These are phyloP conservation scores for Saxicola maurus DNA, from an alignment of 2,797 vertebrate species.

Conservation along the genomic window DNA sequence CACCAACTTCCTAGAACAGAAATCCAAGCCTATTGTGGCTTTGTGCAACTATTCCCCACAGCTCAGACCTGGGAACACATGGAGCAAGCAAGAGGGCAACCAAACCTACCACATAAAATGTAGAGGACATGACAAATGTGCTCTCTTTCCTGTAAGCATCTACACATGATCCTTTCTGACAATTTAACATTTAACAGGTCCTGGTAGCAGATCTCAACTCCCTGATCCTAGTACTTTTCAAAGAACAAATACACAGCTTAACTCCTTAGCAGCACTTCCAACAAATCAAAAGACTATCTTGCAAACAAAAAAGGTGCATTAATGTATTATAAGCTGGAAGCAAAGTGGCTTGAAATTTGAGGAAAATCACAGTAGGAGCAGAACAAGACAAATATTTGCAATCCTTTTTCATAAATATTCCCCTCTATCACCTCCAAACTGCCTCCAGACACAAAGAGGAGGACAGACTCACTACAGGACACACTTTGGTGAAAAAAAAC, in stretches of 20 bases:
- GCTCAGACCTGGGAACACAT: background rate
- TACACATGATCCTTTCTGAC: background rate
- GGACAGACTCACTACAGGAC: background rate
- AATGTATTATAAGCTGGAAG: background rate
- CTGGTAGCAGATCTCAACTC: background rate
- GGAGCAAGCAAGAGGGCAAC: background rate
- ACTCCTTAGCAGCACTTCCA: background rate
- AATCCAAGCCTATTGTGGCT: background rate
- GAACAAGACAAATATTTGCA: background rate
- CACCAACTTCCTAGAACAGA: conserved; percentile 36
- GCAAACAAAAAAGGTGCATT: background rate
- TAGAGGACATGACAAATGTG: background rate
- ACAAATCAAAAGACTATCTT: background rate
- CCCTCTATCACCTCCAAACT: background rate
- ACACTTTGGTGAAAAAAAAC: rapidly evolving
- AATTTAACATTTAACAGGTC: background rate
- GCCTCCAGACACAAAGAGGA: background rate
- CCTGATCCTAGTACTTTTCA: background rate
- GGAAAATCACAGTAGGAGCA: background rate
- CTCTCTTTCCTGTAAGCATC: background rate
- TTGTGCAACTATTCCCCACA: background rate
- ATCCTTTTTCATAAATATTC: background rate
- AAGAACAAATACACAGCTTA: background rate
- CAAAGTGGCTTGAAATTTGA: background rate
- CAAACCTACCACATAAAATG: background rate